Conservation (phyloP, 2,113 vertebrate species). For the Semnopithecus entellus region DNA sequence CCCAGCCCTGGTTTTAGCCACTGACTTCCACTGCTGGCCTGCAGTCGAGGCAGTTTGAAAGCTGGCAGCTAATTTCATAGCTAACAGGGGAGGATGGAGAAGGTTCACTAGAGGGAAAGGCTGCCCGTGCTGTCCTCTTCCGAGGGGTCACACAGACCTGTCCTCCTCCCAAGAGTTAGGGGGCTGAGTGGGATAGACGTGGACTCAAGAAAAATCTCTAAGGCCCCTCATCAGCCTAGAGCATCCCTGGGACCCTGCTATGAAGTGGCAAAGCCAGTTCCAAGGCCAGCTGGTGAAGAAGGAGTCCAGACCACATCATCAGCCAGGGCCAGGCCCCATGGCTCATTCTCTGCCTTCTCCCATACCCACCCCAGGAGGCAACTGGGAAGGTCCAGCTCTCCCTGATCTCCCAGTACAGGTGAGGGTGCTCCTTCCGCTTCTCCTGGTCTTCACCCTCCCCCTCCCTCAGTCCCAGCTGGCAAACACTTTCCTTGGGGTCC, state of each 20-base stretch:
- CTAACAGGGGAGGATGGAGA: not conserved
- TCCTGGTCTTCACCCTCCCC: not conserved
- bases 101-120: rapidly evolving
- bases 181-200: not conserved
- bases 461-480: not conserved
- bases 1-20: not conserved
- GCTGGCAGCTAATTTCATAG: not conserved
- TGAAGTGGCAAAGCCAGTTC: not conserved
- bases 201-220: not conserved
- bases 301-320: not conserved
- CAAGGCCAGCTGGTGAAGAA: not conserved
- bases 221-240: too few species aligned
- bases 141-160: not conserved
- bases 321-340: not conserved
- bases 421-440: not conserved
- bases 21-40: rapidly evolving
- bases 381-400: not conserved
- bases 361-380: not conserved
- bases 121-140: not conserved
- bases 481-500: not conserved
- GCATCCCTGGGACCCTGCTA: not conserved
- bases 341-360: not conserved
- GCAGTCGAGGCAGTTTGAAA: not conserved
- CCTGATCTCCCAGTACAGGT: rapidly evolving
- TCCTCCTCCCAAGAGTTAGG: not conserved